Conservation (phyloP, 2,888 invertebrate genomes). For the Proisotoma minuta region DNA sequence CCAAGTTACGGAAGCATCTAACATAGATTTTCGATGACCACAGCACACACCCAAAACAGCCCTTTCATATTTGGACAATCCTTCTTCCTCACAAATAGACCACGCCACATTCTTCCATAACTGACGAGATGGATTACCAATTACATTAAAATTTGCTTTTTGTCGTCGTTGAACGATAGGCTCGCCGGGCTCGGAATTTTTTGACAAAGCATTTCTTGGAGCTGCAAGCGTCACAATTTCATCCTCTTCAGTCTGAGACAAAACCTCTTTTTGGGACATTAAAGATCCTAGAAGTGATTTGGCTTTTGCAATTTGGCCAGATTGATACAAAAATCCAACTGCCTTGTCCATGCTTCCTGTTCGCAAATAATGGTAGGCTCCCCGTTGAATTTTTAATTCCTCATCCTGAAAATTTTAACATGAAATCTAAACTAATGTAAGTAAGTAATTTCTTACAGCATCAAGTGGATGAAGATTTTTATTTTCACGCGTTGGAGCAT, state of each 20-base stretch:
- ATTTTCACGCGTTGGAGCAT: slow-evolving; percentile 37
- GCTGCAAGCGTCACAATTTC: slow-evolving; percentile 12
- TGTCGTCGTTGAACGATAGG: slow-evolving; percentile 10
- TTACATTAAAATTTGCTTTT: slow-evolving; percentile 8
- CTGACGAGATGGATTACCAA: slow-evolving; percentile 38
- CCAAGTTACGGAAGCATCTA: slow-evolving; percentile 40
- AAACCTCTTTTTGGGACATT: slow-evolving; percentile 14
- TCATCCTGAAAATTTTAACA: slow-evolving; percentile 30
- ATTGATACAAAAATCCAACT: slow-evolving; percentile 30
- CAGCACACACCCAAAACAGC: slow-evolving; percentile 37
- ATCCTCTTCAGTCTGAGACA: slow-evolving; percentile 12
- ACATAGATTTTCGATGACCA: slow-evolving; percentile 40
- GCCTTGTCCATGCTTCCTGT: slow-evolving; percentile 30
- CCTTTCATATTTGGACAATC: slow-evolving; percentile 37
- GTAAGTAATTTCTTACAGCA: slow-evolving; percentile 26
- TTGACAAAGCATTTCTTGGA: no score
- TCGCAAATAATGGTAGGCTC: slow-evolving; percentile 38
- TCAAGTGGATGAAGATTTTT: slow-evolving; percentile 43
- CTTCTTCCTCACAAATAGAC: slow-evolving; percentile 40
- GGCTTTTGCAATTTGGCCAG: slow-evolving; percentile 38
- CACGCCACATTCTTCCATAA: slow-evolving; percentile 41
- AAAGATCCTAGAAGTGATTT: slow-evolving; percentile 28
- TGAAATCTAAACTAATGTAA: not conserved
- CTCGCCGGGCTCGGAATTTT: slow-evolving; percentile 11
- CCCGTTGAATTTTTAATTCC: slow-evolving; percentile 33